These are phyloP conservation scores for Eupithecia pulchellata DNA, from an alignment of 2,888 invertebrate genomes.

Conservation along the genomic window DNA sequence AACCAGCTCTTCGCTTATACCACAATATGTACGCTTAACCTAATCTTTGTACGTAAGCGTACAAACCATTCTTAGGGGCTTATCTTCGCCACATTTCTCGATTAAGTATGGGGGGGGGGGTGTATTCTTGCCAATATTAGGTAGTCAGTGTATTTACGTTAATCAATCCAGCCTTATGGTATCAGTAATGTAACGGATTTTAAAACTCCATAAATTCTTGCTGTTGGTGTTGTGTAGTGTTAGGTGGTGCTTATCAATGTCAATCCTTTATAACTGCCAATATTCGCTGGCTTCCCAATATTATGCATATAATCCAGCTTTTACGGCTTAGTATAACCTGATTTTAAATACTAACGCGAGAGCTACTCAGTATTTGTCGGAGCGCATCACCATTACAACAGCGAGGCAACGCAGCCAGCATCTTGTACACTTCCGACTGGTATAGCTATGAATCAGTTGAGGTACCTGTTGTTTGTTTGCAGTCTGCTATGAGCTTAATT, in stretches of 20 bases:
- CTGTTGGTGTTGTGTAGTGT: background rate
- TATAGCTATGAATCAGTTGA: no score
- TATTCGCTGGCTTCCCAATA: background rate
- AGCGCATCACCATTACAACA: no score
- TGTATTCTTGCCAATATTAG: background rate
- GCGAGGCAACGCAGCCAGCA: no score
- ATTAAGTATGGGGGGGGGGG: background rate
- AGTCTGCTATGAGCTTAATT: no score
- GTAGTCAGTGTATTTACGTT: background rate
- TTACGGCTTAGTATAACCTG: background rate
- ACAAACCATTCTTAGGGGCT: background rate
- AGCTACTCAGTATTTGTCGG: no score
- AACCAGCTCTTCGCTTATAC: background rate
- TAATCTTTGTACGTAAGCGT: background rate
- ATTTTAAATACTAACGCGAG: background rate
- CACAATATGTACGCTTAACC: background rate
- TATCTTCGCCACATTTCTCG: background rate
- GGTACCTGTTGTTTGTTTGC: no score
- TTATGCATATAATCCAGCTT: background rate
- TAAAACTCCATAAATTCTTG: no score
- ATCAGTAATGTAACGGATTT: no score
- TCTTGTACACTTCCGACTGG: no score
- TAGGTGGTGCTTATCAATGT: no score
- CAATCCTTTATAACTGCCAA: no score
- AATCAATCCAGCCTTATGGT: background rate